Evolutionary conservation across 2,113 vertebrate genomes (phyloP), one percentile per base, ranked within the genome.

Genomic region (Pseudopipra pipra): DNA sequence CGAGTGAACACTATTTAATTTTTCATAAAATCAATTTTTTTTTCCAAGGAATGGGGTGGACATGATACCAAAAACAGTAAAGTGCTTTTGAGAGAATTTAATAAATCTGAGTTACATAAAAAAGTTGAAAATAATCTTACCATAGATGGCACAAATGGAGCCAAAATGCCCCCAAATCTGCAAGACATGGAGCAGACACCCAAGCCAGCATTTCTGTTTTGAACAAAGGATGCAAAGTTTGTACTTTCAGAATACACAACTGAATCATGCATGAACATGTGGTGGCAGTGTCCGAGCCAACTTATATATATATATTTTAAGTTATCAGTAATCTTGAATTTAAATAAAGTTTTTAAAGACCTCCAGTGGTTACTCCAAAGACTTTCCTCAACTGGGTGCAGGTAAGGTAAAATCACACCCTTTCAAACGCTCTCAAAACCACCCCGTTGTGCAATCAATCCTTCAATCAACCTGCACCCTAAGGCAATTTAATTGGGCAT

Each of bases 151-250:
- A 99, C 97, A 85, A 99, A 99, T 0, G 98, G 98, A 39, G 98
- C 98, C 23, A 99, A 97, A 95, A 99, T 98, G 43, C 98, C 99
- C 46, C 99, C 99, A 8, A 99, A 95, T 97, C 98, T 98, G 97
- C 98, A 98, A 33, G 98, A 98, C 99, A 99, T 99, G 72, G 98
- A 98, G 66, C 98, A 99, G 35, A 99, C 98, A 43, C 99, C 98
- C 82, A 99, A 85, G n/a, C 98, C 98, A 37, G 98, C 98, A 37
- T 99, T 99, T 93, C 99, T 99, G 94, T 85, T 95, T 89, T n/a
- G 85, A 89, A 95, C 21, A 89, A 81, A 95, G 67, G 11, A 70
- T 76, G 31, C 91, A 67, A 82, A 28, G 39, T 27, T 31, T 59
- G 39, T 55, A 62, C 25, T 66, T 76, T 68, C 39, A 78, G 28